Percentiles rank a stretch among this genome's conserved stretches.
Evolutionary conservation across 2,797 vertebrate species (phyloP).

Genomic region (Esox lucius): DNA sequence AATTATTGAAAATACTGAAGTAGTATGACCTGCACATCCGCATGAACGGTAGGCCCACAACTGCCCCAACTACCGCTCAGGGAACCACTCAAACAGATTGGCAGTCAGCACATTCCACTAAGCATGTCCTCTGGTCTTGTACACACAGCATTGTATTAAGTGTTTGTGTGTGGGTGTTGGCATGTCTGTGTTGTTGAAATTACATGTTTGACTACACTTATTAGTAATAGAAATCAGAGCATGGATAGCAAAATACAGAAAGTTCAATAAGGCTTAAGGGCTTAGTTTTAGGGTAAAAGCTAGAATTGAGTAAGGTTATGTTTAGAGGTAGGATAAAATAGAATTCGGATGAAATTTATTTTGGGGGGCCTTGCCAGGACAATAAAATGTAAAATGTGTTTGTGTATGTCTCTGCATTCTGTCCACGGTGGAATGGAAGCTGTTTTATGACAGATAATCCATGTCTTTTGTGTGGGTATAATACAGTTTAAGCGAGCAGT

Average conservation of each 20-base stretch:
- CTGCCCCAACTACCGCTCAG: background rate
- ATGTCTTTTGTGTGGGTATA: background rate
- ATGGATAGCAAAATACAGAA: too few species aligned
- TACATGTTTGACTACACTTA: too few species aligned
- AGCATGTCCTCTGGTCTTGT: background rate
- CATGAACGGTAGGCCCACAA: slow-evolving; percentile 16
- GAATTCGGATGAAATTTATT: too few species aligned
- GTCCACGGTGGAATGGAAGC: background rate
- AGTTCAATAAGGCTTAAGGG: too few species aligned
- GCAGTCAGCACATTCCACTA: background rate
- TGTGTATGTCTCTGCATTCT: background rate
- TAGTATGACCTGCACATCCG: slow-evolving; percentile 23
- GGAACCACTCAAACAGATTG: background rate
- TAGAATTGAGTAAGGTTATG: too few species aligned
- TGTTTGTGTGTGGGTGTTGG: background rate
- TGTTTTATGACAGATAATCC: background rate
- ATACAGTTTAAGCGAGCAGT: background rate
- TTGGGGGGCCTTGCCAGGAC: too few species aligned
- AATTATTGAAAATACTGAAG: slow-evolving; percentile 36
- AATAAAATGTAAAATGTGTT: too few species aligned
- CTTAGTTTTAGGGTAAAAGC: too few species aligned
- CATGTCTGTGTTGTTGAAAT: background rate
- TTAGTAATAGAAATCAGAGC: too few species aligned
- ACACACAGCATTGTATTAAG: background rate
- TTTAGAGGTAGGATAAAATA: too few species aligned